Base-by-base conservation (phyloP, 2,888 invertebrate species). In the Epinotia bilunana region DNA sequence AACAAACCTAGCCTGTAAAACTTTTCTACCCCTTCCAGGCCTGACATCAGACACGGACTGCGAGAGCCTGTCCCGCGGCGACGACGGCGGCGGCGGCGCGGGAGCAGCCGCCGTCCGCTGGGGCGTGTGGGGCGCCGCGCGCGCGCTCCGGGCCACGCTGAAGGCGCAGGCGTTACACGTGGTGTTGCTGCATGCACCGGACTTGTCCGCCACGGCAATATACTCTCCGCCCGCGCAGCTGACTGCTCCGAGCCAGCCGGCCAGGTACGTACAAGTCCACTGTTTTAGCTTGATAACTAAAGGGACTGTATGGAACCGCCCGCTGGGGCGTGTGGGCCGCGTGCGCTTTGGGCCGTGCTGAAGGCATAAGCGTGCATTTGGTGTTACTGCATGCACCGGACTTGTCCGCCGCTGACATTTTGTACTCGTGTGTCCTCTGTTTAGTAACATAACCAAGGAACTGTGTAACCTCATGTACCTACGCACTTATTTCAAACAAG, bases 121-220 rank as follows among this genome's bases (percentile, higher is more conserved):
- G 88, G 97, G 97, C 9, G 97, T 97, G 18, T 97, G 97, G 90
- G 97, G 97, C 73, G 97, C 97, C 6, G 97, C 97, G 77, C 95
- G 96, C 49, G 97, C 97, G 7, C 88, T 97, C 77, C 94, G 97
- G 49, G 94, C 95, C 61, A 96, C 97, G 80, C 90, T 97, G 78
- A 95, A 95, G 72, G 95, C 96, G 4, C 95, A 96, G 77, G 96
- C 96, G 13, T 95, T 98, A 74, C 96, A 95, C 84, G 97, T 98
- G 49, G 95, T 97, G 61, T 95, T 97, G 76, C 91, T 98, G 77
- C 96, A 97, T 86, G 96, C 97, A 11, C 95, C 96, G 7, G 96
- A 96, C 75, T 89, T 96, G 74, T 91, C 95, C 64, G 95, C 96
- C 0, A 95, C 95, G 67, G 95, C 95, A 72, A 93, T 97, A 73